A percentile compares a stretch with the other conserved stretches of the same genome.
Conservation (phyloP, 2,888 invertebrate genomes). For the Sphecodes monilicornis region DNA sequence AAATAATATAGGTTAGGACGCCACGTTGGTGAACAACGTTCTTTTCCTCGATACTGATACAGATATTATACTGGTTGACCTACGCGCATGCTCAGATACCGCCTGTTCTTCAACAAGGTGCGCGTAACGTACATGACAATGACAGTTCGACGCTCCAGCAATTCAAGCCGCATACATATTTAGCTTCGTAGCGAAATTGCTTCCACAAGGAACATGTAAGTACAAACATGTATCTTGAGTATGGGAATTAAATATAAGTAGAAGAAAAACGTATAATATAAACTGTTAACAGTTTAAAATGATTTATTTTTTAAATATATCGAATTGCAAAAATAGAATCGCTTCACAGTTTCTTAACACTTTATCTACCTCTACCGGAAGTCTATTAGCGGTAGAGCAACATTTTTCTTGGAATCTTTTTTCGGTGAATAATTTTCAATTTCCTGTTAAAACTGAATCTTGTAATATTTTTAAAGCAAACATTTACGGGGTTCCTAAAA, state of each 20-base stretch:
- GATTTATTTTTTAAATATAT: not conserved
- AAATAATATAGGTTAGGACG: not conserved
- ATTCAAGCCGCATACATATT: not conserved
- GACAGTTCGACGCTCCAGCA: too few relatives aligned
- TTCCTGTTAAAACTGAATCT: too few relatives aligned
- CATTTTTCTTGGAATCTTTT: too few relatives aligned
- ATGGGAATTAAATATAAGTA: not conserved
- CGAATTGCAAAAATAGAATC: too few relatives aligned
- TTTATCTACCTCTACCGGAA: too few relatives aligned
- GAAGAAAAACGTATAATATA: not conserved
- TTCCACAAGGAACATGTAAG: not conserved
- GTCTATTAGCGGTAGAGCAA: too few relatives aligned
- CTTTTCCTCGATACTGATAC: not conserved
- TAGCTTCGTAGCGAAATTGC: not conserved
- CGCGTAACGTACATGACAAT: conserved; percentile 20
- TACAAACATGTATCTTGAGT: too few relatives aligned
- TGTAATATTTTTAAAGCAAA: too few relatives aligned
- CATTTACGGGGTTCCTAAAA: too few relatives aligned
- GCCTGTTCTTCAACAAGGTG: not conserved
- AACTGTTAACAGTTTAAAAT: not conserved
- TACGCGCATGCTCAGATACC: not conserved
- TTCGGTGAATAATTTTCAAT: too few relatives aligned
- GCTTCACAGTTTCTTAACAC: too few relatives aligned
- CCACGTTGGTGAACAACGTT: not conserved
- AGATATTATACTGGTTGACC: not conserved